These are phyloP conservation scores for Spisula subtruncata DNA, from an alignment of 2,888 invertebrate species.

Conservation along the genomic window DNA sequence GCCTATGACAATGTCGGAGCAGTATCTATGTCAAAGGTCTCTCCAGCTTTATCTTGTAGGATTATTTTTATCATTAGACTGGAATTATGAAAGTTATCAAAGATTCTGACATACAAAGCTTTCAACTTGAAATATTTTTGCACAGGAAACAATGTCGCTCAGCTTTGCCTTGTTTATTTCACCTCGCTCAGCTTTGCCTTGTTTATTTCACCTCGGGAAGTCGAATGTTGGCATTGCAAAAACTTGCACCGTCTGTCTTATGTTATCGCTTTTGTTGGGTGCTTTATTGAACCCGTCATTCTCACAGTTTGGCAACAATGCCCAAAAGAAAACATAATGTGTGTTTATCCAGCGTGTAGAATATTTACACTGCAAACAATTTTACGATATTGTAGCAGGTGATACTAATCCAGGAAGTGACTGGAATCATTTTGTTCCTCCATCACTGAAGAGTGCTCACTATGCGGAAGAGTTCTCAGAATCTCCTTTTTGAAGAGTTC, in stretches of 20 bases:
- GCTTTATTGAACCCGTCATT: slow-evolving; percentile 23
- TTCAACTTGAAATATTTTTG: background rate
- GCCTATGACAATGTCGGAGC: background rate
- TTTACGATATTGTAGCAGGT: slow-evolving; percentile 45
- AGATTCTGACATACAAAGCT: background rate
- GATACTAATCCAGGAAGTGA: slow-evolving; percentile 54
- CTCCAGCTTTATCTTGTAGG: background rate
- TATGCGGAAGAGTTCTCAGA: background rate
- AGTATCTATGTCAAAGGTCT: background rate
- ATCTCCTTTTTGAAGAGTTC: background rate
- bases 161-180: background rate
- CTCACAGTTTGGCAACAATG: slow-evolving; percentile 48
- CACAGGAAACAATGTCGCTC: background rate
- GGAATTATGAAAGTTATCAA: background rate
- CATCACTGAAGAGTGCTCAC: slow-evolving; percentile 28
- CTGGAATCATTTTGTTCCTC: slow-evolving; percentile 41
- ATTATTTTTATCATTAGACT: background rate
- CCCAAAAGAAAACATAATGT: slow-evolving; percentile 41
- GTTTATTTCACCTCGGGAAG: background rate
- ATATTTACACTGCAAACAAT: slow-evolving; percentile 53
- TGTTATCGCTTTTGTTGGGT: slow-evolving; percentile 32
- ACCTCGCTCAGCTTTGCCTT: too few relatives aligned
- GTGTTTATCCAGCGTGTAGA: slow-evolving; percentile 50
- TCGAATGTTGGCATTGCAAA: slow-evolving; percentile 4
- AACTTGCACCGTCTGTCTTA: slow-evolving; percentile 38